phyloP scores from a whole-genome alignment of 2,888 invertebrate species.

The Synanthedon vespiformis region DNA sequence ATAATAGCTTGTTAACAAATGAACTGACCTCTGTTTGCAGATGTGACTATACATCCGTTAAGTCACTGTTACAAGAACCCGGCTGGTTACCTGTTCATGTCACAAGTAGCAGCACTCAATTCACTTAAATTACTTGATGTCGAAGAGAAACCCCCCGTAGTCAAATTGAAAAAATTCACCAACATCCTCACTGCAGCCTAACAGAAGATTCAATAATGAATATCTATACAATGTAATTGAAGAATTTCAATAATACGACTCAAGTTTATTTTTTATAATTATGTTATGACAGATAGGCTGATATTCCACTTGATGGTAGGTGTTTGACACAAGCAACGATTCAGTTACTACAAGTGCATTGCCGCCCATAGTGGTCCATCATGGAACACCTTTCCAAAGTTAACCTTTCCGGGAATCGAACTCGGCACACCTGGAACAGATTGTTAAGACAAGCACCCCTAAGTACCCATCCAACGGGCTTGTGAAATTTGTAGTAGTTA shows the following conservation, averaged over 20 bases:
- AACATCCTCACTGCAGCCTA: not conserved
- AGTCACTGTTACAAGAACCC: slow-evolving; percentile 34
- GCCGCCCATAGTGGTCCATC: too few relatives aligned
- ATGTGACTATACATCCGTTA: slow-evolving; percentile 40
- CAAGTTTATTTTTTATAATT: not conserved
- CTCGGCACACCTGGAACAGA: too few relatives aligned
- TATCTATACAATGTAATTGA: not conserved
- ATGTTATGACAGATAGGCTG: too few relatives aligned
- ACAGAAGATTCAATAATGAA: not conserved
- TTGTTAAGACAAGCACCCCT: too few relatives aligned
- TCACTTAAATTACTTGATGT: slow-evolving; percentile 24
- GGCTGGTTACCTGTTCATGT: slow-evolving; percentile 32
- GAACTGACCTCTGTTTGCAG: slow-evolving; percentile 20
- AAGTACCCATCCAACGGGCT: too few relatives aligned
- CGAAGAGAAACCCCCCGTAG: slow-evolving; percentile 10
- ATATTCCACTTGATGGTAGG: too few relatives aligned
- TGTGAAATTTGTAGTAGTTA: too few relatives aligned
- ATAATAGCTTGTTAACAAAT: slow-evolving; percentile 1
- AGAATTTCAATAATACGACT: slow-evolving; percentile 1
- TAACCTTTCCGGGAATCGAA: too few relatives aligned
- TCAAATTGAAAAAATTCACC: not conserved
- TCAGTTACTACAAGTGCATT: too few relatives aligned
- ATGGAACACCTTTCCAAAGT: too few relatives aligned
- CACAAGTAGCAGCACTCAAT: slow-evolving; percentile 38
- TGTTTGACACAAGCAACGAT: too few relatives aligned